Evolutionary conservation across 2,113 vertebrate species (phyloP).

Genomic region (Tretioscincus oriximinensis): DNA sequence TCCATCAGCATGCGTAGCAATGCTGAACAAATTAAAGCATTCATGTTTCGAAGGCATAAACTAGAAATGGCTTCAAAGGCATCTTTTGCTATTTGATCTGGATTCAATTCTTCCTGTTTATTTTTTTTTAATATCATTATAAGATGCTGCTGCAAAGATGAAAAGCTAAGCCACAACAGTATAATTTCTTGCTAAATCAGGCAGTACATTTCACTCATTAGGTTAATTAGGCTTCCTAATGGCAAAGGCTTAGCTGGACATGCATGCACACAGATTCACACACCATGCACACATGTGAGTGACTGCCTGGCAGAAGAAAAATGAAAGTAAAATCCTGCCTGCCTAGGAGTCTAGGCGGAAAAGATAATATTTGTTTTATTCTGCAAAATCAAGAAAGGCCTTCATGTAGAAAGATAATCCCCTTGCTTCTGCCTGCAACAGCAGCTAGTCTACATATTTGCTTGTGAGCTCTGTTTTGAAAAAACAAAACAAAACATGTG

Average conservation of each 20-base stretch:
- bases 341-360: not conserved
- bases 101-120: conserved; percentile 46
- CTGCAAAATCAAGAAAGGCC: not conserved
- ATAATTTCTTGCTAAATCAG: conserved; percentile 56
- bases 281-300: not conserved
- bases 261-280: conserved; percentile 9
- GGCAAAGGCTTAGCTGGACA: conserved; percentile 40
- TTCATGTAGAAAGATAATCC: not conserved
- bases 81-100: conserved; percentile 55
- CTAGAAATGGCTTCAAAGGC: conserved; percentile 45
- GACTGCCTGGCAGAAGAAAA: not conserved
- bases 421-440: not conserved
- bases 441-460: not conserved
- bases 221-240: conserved; percentile 67
- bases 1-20: conserved; percentile 15
- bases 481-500: not conserved
- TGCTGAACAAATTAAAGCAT: conserved; percentile 36
- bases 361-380: not conserved
- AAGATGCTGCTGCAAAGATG: conserved; percentile 50
- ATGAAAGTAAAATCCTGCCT: conserved; percentile 2
- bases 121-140: conserved; percentile 54
- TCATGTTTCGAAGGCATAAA: conserved; percentile 47
- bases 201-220: conserved; percentile 57
- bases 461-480: not conserved
- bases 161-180: conserved; percentile 45